phyloP scores from a whole-genome alignment of 2,113 vertebrate species.

The Mustela nigripes region DNA sequence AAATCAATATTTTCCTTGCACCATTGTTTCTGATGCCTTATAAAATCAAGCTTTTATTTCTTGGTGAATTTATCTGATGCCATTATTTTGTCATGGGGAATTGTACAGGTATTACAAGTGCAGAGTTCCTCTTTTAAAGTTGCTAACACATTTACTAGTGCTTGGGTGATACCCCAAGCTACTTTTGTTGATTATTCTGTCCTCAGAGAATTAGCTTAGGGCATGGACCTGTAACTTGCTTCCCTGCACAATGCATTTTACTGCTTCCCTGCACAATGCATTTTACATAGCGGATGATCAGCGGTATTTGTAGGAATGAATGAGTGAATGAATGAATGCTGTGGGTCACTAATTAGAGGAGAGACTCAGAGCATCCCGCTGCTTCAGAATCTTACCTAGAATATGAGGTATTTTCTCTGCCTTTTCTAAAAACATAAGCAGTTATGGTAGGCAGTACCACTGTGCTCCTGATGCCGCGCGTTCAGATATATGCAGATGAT shows the following conservation, averaged over 20 bases:
- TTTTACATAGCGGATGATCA: not conserved
- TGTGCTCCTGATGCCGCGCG: not conserved
- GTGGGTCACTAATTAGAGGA: not conserved
- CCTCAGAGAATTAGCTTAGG: not conserved
- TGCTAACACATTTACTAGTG: not conserved
- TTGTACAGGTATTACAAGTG: not conserved
- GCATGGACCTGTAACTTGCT: not conserved
- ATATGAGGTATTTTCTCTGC: not conserved
- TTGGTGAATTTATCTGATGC: not conserved
- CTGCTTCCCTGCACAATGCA: not conserved
- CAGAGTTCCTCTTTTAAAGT: not conserved
- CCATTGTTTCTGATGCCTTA: not conserved
- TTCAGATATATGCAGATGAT: not conserved
- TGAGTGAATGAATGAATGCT: not conserved
- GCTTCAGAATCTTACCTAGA: not conserved
- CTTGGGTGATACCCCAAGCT: not conserved
- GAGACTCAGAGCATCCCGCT: not conserved
- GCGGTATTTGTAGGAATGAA: not conserved
- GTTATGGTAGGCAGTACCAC: not conserved
- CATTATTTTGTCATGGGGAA: not conserved
- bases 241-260: not conserved
- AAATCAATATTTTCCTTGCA: not conserved
- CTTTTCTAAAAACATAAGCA: not conserved
- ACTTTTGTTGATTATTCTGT: not conserved
- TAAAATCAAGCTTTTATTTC: slow-evolving; percentile 14